Base-by-base conservation (phyloP, 2,888 invertebrate species). In the Eristalis intricaria region DNA sequence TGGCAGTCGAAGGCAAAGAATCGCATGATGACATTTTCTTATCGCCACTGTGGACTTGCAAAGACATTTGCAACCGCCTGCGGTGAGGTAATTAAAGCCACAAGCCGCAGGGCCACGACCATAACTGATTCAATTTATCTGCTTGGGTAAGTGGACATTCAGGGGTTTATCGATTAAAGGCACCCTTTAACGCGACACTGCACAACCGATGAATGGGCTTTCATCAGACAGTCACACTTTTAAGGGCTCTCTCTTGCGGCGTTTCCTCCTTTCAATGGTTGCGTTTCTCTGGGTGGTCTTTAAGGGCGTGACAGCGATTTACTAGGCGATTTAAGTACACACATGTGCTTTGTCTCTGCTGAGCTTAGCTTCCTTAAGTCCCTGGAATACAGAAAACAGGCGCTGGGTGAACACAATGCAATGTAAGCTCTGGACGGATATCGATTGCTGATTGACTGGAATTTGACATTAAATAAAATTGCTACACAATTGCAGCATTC, bases 161-260 rank as follows among this genome's bases (percentile, higher is more conserved):
- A 68, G 43, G 65, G 71, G 79, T 43, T 73, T 73, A 80, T 80
- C 73, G 79, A 80, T 66, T 66, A 23, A 29, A 80, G 66, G 58
- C 61, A 66, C 66, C 70, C 71, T 61, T 69, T 68, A 73, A 73
- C 65, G 50, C 43, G 66, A 66, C 43, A 43, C 22, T 60, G 79
- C 58, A 61, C 50, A 64, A 19, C 7, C 19, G 64, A 78, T 70
- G 56, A 78, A 73, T 79, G 66, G 23, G 29, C 65, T 65, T 15
- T 23, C 61, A 32, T 29, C n/a, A 22, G 68, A 50, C 61, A 60
- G 22, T 32, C 22, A 35, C 79, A 71, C 79, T 73, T 79, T 58
- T 65, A 50, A 61, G 73, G 66, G 66, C 10, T 70, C 70, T 8
- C 50, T 50, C 19, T 8, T 32, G 43, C 50, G n/a, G 19, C 19